Percentiles rank a stretch among this genome's conserved stretches.
Evolutionary conservation across 1,140 invertebrate species (phyloP).

Genomic region (Habropoda laboriosa): DNA sequence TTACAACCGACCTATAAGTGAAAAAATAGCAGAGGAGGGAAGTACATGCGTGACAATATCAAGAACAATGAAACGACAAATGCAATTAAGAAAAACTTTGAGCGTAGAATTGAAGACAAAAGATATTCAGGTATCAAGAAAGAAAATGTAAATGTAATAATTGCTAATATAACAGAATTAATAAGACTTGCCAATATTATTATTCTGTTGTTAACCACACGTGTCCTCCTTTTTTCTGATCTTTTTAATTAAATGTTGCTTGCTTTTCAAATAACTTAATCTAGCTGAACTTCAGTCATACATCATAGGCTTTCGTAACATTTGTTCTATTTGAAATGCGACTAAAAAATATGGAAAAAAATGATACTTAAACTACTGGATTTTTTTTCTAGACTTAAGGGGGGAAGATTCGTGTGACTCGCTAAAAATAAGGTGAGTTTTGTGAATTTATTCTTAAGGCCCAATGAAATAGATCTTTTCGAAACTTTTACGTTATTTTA

Average conservation of each 20-base stretch:
- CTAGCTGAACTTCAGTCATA: not conserved
- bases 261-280: not conserved
- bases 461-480: too few species aligned
- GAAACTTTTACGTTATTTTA: too few species aligned
- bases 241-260: not conserved
- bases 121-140: not conserved
- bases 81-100: conserved; percentile 1
- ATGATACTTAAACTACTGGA: too few species aligned
- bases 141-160: not conserved
- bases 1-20: not conserved
- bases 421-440: too few species aligned
- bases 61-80: too few species aligned
- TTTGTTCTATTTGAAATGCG: not conserved
- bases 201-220: not conserved
- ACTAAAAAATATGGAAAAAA: not conserved
- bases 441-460: too few species aligned
- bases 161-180: not conserved
- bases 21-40: not conserved
- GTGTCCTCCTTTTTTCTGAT: not conserved
- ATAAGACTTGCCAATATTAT: not conserved
- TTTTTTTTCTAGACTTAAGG: too few species aligned
- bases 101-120: not conserved
- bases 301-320: not conserved
- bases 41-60: not conserved
- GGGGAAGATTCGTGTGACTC: too few species aligned